Evolutionary conservation across 2,888 invertebrate genomes (phyloP).

Genomic region (Brenthis hecate): DNA sequence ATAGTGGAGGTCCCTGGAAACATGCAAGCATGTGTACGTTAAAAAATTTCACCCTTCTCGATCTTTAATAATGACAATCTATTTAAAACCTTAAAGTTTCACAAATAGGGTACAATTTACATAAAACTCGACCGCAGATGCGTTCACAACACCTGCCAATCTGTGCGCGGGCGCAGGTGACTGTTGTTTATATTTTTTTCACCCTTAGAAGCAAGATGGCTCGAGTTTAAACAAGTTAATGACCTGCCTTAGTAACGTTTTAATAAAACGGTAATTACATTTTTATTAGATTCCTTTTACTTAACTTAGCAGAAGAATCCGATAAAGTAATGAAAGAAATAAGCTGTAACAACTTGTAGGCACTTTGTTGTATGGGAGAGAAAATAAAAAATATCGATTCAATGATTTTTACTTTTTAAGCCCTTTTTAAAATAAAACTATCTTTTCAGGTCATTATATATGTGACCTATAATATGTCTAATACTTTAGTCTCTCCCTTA

Average conservation of each 20-base stretch:
- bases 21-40: conserved; percentile 20
- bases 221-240: conserved; percentile 29
- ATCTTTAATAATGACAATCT: neutral
- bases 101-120: conserved; percentile 22
- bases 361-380: neutral
- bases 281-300: conserved; percentile 21
- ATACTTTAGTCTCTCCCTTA: no score
- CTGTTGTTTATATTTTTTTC: conserved; percentile 71
- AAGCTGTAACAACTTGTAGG: neutral
- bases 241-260: conserved; percentile 27
- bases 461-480: no score
- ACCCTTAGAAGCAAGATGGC: conserved; percentile 35
- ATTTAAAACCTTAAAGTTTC: conserved; percentile 23
- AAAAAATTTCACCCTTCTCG: conserved; percentile 30
- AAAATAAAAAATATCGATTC: neutral
- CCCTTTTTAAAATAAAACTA: no score
- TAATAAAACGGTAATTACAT: conserved; percentile 27
- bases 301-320: neutral
- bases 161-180: conserved; percentile 72
- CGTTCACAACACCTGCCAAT: conserved; percentile 74
- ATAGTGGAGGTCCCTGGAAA: conserved; percentile 27
- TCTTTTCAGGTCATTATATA: no score
- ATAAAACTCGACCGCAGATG: conserved; percentile 59
- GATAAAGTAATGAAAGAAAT: neutral
- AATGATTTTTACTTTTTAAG: no score